Base-by-base conservation (phyloP, 1,140 invertebrate genomes). In the Bombus sylvicola region DNA sequence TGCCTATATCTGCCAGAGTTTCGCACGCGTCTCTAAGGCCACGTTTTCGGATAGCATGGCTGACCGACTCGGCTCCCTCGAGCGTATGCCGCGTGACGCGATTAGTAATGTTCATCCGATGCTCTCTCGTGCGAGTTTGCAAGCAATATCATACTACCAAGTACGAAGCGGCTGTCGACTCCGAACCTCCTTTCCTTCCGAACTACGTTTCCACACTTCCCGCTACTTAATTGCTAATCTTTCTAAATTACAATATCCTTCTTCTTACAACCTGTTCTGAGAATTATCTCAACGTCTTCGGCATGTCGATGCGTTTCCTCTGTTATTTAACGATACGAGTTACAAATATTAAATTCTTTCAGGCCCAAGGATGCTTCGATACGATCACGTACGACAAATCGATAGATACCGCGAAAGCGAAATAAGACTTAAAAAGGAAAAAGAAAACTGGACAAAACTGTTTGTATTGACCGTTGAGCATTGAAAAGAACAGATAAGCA, bases 41-140 rank as follows among this genome's bases (percentile, higher is more conserved):
- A 85, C 57, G 66, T 71, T 84, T 79, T 84, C 83, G 76, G 64
- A 84, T 71, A 53, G n/a, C 75, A 78, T 25, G 39, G 76, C 12
- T 80, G 66, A 80, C 83, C 76, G 41, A 72, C 41, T 73, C 69
- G 68, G 73, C 34, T 72, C 57, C 68, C 83, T 53, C 76, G 53
- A 85, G 68, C 76, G 68, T 73, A 64, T 57, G 39, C 68, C 43
- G 34, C 83, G 68, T 85, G 76, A 85, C 57, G 22, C 76, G 83
- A 62, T 85, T 85, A 85, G 62, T 25, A 79, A 84, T 84, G 81
- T 34, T 34, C 81, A 66, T 39, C 41, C 81, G 28, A 47, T 39
- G 47, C 81, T 34, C 53, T 62, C n/a, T 22, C 53, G 15, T 34
- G 18, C 53, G 25, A 39, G n/a, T 66, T 57, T 18, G 15, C 64